Evolutionary conservation across 1,140 invertebrate genomes (phyloP).

Genomic region (Andricus grossulariae): DNA sequence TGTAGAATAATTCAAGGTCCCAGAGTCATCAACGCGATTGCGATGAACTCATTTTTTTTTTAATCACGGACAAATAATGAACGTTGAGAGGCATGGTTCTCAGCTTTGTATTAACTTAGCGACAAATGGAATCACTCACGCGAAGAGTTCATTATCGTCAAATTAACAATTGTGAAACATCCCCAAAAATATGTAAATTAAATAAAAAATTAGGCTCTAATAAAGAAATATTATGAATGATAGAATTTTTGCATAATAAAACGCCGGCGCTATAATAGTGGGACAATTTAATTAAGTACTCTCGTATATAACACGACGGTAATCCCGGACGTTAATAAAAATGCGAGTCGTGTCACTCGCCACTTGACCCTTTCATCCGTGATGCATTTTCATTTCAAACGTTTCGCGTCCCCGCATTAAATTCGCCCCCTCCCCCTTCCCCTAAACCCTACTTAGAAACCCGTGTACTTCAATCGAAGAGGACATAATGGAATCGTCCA

Average conservation of each 20-base stretch:
- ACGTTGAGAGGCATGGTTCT: neutral
- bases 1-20: neutral
- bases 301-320: neutral
- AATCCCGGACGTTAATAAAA: slow-evolving; percentile 39
- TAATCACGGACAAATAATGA: slow-evolving; percentile 8
- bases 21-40: neutral
- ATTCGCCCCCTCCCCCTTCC: neutral
- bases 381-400: slow-evolving; percentile 29
- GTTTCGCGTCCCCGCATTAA: neutral
- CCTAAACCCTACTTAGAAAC: neutral
- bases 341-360: slow-evolving; percentile 37
- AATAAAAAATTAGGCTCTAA: too few species aligned
- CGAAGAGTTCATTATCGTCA: neutral
- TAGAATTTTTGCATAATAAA: slow-evolving; percentile 2
- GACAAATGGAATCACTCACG: slow-evolving; percentile 15
- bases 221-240: neutral
- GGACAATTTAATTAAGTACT: slow-evolving; percentile 13
- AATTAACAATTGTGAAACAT: neutral
- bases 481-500: too few species aligned
- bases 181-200: too few species aligned
- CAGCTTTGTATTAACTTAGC: neutral
- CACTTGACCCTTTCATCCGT: slow-evolving; percentile 33
- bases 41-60: slow-evolving; percentile 7
- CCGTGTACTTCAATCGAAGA: neutral
- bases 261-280: neutral